Evolutionary conservation across 2,113 vertebrate genomes (phyloP).

Genomic region (Arvicanthis niloticus): DNA sequence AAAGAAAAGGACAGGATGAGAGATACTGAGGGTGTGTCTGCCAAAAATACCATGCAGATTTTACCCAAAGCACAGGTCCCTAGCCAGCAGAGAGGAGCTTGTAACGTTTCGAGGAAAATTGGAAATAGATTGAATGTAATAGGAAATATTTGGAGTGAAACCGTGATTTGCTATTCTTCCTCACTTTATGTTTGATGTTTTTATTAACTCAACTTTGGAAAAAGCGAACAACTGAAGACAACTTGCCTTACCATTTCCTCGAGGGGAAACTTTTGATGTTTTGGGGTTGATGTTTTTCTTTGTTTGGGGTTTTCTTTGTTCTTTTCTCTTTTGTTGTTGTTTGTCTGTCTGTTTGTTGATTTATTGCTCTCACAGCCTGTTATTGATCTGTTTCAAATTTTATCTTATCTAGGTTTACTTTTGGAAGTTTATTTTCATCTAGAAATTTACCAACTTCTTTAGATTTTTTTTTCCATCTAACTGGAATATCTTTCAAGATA

Average conservation of each 20-base stretch:
- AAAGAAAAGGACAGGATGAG: neutral
- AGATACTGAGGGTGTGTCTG: neutral
- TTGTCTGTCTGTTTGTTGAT: neutral
- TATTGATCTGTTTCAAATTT: neutral
- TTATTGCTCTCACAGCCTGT: neutral
- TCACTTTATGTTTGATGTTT: neutral
- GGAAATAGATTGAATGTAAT: neutral
- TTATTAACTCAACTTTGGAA: neutral
- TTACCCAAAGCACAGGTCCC: too few species aligned
- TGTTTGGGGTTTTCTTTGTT: neutral
- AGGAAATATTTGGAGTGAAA: neutral
- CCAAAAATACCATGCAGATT: too few species aligned
- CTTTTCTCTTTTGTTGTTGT: neutral
- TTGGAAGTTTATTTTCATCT: neutral
- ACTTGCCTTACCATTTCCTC: neutral
- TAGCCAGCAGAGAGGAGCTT: neutral
- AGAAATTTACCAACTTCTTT: neutral
- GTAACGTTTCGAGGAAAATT: neutral
- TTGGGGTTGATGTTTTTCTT: neutral
- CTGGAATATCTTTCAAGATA: neutral
- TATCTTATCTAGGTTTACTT: neutral
- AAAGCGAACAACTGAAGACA: neutral
- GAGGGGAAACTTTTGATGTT: neutral
- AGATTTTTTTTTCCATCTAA: neutral
- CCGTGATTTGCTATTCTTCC: neutral